These are phyloP conservation scores for Pyrgus malvae DNA, from an alignment of 2,888 invertebrate genomes.

Conservation along the genomic window DNA sequence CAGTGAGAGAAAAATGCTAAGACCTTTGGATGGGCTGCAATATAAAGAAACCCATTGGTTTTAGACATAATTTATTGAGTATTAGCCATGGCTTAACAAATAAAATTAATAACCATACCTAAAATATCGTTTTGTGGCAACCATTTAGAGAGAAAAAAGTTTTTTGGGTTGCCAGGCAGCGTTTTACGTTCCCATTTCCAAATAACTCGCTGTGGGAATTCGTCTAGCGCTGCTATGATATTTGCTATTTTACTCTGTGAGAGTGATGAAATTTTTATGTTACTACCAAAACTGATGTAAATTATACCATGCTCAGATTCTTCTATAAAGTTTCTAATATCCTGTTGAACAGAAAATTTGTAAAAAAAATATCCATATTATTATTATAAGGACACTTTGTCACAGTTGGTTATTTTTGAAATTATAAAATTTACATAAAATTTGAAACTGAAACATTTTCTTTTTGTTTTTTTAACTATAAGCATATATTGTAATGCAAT, in stretches of 20 bases:
- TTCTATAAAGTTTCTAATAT: slow-evolving; percentile 83
- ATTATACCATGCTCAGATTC: slow-evolving; percentile 84
- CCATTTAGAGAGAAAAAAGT: slow-evolving; percentile 82
- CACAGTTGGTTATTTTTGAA: background rate
- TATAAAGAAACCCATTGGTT: background rate
- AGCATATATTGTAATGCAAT: background rate
- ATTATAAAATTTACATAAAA: too few species aligned
- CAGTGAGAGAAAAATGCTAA: slow-evolving; percentile 72
- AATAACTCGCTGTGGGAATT: slow-evolving; percentile 84
- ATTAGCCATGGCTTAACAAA: too few species aligned
- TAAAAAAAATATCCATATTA: too few species aligned
- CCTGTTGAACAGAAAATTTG: slow-evolving; percentile 57
- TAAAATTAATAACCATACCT: slow-evolving; percentile 74
- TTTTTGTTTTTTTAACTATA: background rate
- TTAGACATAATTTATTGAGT: too few species aligned
- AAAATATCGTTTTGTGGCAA: slow-evolving; percentile 84
- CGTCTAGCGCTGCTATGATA: slow-evolving; percentile 82
- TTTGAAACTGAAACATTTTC: too few species aligned
- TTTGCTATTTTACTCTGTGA: slow-evolving; percentile 78
- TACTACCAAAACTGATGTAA: slow-evolving; percentile 88
- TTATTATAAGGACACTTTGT: too few species aligned
- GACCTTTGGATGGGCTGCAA: slow-evolving; percentile 70
- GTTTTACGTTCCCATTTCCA: slow-evolving; percentile 87
- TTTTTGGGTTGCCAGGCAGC: slow-evolving; percentile 73
- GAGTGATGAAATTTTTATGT: slow-evolving; percentile 84